These are phyloP conservation scores for Hirudinaria manillensis DNA, from an alignment of 2,888 invertebrate genomes.

Conservation along the genomic window DNA sequence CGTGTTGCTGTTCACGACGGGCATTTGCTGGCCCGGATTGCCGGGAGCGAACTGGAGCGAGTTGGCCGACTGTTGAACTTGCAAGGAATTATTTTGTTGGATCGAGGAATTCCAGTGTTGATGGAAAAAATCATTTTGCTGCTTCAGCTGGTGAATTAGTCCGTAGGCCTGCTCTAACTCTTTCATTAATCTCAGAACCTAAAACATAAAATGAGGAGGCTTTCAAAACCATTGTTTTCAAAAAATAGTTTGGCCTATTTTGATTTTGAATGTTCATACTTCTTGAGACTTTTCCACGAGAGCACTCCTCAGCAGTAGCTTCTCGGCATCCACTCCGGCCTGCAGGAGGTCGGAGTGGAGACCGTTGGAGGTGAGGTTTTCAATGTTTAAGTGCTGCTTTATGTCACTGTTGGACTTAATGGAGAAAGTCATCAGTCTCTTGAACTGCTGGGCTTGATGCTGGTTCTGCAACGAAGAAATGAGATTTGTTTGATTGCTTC, in stretches of 20 bases:
- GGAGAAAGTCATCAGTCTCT: not conserved
- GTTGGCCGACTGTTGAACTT: not conserved
- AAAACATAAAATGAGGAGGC: not conserved
- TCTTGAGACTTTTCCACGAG: constrained; percentile 42
- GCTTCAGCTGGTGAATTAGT: constrained; percentile 38
- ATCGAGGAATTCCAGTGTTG: constrained; percentile 26
- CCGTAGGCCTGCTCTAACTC: constrained; percentile 41
- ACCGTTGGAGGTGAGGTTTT: not conserved
- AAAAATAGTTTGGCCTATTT: not conserved
- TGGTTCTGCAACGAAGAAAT: constrained; percentile 18
- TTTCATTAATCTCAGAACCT: constrained; percentile 34
- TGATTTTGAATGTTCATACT: constrained; percentile 26
- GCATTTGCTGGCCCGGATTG: not conserved
- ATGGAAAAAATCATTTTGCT: constrained; percentile 34
- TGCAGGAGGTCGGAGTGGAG: not conserved
- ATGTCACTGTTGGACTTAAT: not conserved
- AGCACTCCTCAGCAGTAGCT: constrained; percentile 38
- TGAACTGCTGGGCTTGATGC: constrained; percentile 8
- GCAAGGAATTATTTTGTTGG: constrained; percentile 2
- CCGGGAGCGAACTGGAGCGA: not conserved
- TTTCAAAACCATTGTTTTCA: not conserved
- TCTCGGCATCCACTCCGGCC: constrained; percentile 36
- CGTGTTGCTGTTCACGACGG: not conserved
- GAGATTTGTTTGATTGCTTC: constrained; percentile 19
- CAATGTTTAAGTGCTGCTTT: not conserved